Evolutionary conservation across 2,797 vertebrate species (phyloP).

Genomic region (Gymnoscopelus microlampas): DNA sequence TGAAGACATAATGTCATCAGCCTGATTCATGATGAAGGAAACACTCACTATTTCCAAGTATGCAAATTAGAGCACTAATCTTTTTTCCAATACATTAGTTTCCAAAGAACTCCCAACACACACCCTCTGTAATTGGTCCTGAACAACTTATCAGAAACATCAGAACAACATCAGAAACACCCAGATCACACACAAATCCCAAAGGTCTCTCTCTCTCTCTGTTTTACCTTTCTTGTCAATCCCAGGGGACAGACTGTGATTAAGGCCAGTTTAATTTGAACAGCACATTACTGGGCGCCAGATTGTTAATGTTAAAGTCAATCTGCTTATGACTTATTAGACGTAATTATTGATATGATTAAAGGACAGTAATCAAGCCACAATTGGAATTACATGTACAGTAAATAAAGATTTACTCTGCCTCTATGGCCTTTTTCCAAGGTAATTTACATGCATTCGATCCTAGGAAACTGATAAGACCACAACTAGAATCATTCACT

Average conservation of each 20-base stretch:
- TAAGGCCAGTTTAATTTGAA: slow-evolving; percentile 47
- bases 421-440: too few relatives aligned
- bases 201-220: slow-evolving; percentile 34
- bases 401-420: too few relatives aligned
- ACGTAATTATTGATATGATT: slow-evolving; percentile 27
- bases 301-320: slow-evolving; percentile 26
- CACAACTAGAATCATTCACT: too few relatives aligned
- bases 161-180: slow-evolving; percentile 48
- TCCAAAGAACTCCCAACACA: slow-evolving; percentile 24
- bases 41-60: background rate
- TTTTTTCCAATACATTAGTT: background rate
- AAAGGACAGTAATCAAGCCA: slow-evolving; percentile 21
- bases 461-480: too few relatives aligned
- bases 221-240: slow-evolving; percentile 29
- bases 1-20: slow-evolving; percentile 13
- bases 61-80: background rate
- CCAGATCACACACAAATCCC: slow-evolving; percentile 46
- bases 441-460: too few relatives aligned
- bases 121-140: slow-evolving; percentile 32
- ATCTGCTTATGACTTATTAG: slow-evolving; percentile 38
- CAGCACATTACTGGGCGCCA: slow-evolving; percentile 39
- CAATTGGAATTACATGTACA: background rate
- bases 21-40: background rate
- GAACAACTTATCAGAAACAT: slow-evolving; percentile 53
- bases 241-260: slow-evolving; percentile 41